Base-by-base conservation (phyloP, 2,113 vertebrate species). In the Rhinolophus sinicus region DNA sequence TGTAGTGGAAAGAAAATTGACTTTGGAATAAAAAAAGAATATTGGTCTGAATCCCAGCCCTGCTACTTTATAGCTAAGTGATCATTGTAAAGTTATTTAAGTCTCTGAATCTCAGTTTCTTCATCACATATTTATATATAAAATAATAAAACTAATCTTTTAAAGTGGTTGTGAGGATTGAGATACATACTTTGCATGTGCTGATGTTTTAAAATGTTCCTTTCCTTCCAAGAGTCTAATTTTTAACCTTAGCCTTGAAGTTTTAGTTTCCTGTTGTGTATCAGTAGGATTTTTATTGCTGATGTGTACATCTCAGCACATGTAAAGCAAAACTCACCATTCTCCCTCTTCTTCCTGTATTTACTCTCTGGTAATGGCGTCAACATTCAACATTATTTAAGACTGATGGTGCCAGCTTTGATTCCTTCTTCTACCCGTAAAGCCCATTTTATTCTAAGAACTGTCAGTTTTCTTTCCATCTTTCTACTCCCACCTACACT, bases 391-490 rank as follows among this genome's bases (percentile, higher is more conserved):
- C 78, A 73, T 83, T n/a, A 54, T 67, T 76, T 24, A 70, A n/a
- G 38, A 86, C 82, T 82, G 69, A 64, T 82, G 40, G 56, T 85
- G 24, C 22, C 56, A 84, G 9, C 19, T 88, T 91, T 72, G 58
- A 72, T 70, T 85, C 69, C 22, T 86, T 95, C 35, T 90, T 40
- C 80, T 75, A 44, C 4, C 18, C 24, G 65, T 44, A 44, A 86
- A 94, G 7, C 72, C 15, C 40, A 19, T 81, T 93, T 95, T 81
- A 91, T 90, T 85, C 40, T 96, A 88, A 92, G 35, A 95, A 88
- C 90, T 58, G 12, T 91, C 21, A 64, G 0, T 96, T 88, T 60
- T 88, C 52, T 35, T 69, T 30, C 69, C 21, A 70, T 38, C 16
- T 95, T 81, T 80, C 62, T 24, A 22, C 47, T 90, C 64, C 54